Conservation (phyloP, 2,797 vertebrate genomes). For the Peromyscus melanophrys region DNA sequence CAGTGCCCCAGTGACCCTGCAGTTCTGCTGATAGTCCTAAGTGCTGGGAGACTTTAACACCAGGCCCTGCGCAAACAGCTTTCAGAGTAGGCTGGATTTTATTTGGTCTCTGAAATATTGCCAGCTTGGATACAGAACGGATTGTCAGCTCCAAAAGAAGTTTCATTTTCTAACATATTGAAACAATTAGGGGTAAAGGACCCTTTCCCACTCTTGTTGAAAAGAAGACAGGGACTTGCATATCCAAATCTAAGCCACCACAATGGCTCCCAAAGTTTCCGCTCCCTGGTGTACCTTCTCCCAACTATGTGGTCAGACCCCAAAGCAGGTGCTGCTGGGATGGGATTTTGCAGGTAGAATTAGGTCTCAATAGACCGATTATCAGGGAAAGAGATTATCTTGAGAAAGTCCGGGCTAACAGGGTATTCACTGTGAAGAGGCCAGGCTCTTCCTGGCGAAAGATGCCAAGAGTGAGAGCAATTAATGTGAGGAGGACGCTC, state of each 20-base stretch:
- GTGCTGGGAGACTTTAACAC: neutral
- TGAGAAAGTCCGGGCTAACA: neutral
- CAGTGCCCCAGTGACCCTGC: neutral
- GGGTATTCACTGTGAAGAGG: neutral
- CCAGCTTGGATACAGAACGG: slow-evolving; percentile 74
- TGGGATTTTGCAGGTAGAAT: neutral
- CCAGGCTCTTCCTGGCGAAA: neutral
- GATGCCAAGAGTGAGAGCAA: neutral
- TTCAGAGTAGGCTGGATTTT: slow-evolving; percentile 10
- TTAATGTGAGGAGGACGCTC: neutral
- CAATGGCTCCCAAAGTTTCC: neutral
- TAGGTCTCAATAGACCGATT: neutral
- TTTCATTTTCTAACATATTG: slow-evolving; percentile 70
- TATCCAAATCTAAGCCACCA: neutral
- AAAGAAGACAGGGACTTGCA: slow-evolving; percentile 42
- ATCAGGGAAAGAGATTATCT: neutral
- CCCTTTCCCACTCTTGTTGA: slow-evolving; percentile 44
- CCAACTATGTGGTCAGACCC: neutral
- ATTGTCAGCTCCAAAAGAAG: slow-evolving; percentile 63
- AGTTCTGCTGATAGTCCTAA: neutral
- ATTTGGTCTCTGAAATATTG: slow-evolving; percentile 64
- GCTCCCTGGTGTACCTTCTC: neutral
- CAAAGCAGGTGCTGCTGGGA: neutral
- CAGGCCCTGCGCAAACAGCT: neutral
- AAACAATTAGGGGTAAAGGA: slow-evolving; percentile 80